These are phyloP conservation scores for Saccostrea cuccullata DNA, from an alignment of 1,140 invertebrate species.

Conservation along the genomic window DNA sequence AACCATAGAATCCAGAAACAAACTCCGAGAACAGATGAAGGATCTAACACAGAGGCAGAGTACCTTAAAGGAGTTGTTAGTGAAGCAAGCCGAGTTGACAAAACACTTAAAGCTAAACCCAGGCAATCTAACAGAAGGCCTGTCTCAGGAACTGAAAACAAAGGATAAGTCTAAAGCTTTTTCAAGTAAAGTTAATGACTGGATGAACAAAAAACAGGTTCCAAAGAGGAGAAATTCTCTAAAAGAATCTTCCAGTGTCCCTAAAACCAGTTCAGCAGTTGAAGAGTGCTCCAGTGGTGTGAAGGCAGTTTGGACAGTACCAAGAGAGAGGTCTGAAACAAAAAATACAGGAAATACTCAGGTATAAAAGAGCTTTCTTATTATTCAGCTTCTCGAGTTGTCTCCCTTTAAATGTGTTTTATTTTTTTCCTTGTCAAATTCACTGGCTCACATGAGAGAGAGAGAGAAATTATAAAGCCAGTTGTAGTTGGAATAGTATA, in stretches of 20 bases:
- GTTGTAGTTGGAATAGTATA: not conserved
- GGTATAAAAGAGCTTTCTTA: not conserved
- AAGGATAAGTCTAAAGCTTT: not conserved
- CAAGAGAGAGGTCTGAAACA: not conserved
- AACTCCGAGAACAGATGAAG: conserved; percentile 1
- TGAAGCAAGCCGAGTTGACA: not conserved
- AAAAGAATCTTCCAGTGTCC: not conserved
- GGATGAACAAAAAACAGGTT: not conserved
- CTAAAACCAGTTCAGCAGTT: not conserved
- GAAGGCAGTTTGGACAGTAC: not conserved
- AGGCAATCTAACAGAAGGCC: not conserved
- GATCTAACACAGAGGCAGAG: conserved; percentile 6
- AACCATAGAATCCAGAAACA: not conserved
- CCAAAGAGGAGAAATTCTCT: not conserved
- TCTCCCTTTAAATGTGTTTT: not conserved
- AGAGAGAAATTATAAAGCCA: not conserved
- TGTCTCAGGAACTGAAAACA: not conserved
- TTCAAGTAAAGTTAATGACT: not conserved
- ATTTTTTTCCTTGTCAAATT: not conserved
- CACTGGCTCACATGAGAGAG: not conserved
- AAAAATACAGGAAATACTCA: not conserved
- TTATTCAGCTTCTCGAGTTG: not conserved
- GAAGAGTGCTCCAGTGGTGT: not conserved
- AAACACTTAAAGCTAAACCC: not conserved
- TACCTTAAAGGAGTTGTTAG: not conserved